A percentile compares a stretch with the other conserved stretches of the same genome.
phyloP scores from a whole-genome alignment of 1,140 invertebrate genomes.

The Drosophila serrata region DNA sequence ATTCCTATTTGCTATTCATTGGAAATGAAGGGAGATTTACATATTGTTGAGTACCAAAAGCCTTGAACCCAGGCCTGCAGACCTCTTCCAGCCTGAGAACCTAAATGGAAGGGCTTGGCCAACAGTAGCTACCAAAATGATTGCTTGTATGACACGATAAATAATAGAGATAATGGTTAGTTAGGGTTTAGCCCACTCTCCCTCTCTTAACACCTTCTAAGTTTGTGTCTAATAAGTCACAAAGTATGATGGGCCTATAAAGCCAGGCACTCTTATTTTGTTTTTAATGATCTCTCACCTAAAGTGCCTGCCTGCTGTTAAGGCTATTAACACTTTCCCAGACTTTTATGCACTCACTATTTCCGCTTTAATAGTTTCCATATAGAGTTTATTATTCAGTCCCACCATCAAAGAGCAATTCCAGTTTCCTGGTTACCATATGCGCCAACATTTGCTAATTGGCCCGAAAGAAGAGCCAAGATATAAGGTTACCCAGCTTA shows the following conservation, averaged over 20 bases:
- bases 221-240: conserved; percentile 5
- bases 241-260: not conserved
- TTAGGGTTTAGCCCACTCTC: not conserved
- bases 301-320: conserved; percentile 5
- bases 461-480: conserved; percentile 15
- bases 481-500: conserved; percentile 17
- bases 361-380: conserved; percentile 35
- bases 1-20: conserved; percentile 53
- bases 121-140: conserved; percentile 28
- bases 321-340: conserved; percentile 43
- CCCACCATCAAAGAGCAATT: conserved; percentile 1
- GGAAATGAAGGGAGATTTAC: conserved; percentile 33
- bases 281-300: conserved; percentile 3
- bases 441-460: conserved; percentile 38
- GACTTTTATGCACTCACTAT: conserved; percentile 18
- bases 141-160: conserved; percentile 15
- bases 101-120: not conserved
- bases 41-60: conserved; percentile 21
- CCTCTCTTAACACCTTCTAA: not conserved
- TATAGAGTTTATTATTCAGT: conserved; percentile 29
- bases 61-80: conserved; percentile 26
- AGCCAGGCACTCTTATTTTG: not conserved
- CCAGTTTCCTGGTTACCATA: conserved; percentile 25
- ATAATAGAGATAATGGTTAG: conserved; percentile 1
- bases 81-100: conserved; percentile 18